Evolutionary conservation across 2,888 invertebrate species (phyloP).

Genomic region (Pharmacophagus antenor): DNA sequence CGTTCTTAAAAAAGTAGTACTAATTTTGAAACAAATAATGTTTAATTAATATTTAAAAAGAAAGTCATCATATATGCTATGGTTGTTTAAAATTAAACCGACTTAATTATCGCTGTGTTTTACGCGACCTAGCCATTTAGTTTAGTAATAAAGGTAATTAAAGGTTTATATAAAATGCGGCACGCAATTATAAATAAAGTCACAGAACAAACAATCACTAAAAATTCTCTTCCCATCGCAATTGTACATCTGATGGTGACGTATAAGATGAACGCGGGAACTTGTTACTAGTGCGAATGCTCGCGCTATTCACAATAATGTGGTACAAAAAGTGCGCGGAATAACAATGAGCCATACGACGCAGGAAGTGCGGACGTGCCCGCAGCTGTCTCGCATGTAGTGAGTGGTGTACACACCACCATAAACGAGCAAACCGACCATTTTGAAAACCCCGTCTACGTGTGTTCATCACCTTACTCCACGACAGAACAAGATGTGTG

Average conservation of each 20-base stretch:
- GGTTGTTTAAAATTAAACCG: no score
- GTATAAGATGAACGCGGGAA: slow-evolving; percentile 39
- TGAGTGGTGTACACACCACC: slow-evolving; percentile 20
- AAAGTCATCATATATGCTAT: neutral
- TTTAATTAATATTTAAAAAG: no score
- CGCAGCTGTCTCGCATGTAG: slow-evolving; percentile 52
- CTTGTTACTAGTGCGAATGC: slow-evolving; percentile 39
- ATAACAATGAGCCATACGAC: slow-evolving; percentile 66
- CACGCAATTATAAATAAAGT: neutral
- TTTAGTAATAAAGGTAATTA: neutral
- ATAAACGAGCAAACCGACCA: slow-evolving; percentile 6
- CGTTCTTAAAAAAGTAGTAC: no score
- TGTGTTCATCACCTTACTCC: neutral
- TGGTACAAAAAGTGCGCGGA: slow-evolving; percentile 59
- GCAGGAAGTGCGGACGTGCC: slow-evolving; percentile 67
- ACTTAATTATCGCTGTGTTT: neutral
- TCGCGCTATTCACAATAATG: slow-evolving; percentile 47
- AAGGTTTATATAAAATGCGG: neutral
- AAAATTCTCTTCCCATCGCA: slow-evolving; percentile 42
- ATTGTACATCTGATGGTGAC: slow-evolving; percentile 42
- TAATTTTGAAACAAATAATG: no score
- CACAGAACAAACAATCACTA: neutral
- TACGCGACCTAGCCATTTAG: neutral
- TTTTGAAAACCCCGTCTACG: neutral
- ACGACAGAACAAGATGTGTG: no score